phyloP scores from a whole-genome alignment of 2,888 invertebrate species.

The Harpagoxenus sublaevis region DNA sequence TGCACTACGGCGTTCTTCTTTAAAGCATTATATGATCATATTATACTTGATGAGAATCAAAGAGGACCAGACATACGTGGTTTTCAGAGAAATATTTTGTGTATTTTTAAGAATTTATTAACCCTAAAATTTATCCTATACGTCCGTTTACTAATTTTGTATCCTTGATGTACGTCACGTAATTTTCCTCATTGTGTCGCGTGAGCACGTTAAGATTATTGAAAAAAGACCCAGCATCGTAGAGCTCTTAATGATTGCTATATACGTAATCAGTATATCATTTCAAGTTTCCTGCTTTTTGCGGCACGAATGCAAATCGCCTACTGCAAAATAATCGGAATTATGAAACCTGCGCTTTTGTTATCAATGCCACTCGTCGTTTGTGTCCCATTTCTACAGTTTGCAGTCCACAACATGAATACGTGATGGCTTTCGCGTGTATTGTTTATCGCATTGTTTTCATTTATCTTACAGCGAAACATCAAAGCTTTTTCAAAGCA shows the following conservation, averaged over 20 bases:
- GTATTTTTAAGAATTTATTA: slow-evolving; percentile 7
- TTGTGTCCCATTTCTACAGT: slow-evolving; percentile 22
- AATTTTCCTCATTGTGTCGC: neutral
- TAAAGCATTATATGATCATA: neutral
- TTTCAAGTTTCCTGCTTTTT: slow-evolving; percentile 44
- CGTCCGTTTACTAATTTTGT: neutral
- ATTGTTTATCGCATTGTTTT: neutral
- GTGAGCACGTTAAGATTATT: slow-evolving; percentile 5
- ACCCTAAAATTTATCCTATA: neutral
- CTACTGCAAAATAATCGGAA: slow-evolving; percentile 19
- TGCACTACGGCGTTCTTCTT: neutral
- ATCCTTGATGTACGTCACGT: neutral
- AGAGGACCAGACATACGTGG: neutral
- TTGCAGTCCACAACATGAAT: neutral
- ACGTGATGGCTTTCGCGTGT: neutral
- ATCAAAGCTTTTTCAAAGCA: neutral
- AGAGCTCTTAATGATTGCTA: neutral
- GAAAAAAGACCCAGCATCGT: neutral
- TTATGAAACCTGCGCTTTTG: slow-evolving; percentile 41
- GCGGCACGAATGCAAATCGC: neutral
- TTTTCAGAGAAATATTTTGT: neutral
- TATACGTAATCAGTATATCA: slow-evolving; percentile 19
- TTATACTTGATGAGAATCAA: neutral
- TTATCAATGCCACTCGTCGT: slow-evolving; percentile 30
- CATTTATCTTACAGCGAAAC: neutral